phyloP scores from a whole-genome alignment of 2,888 invertebrate genomes.

The Trichopria drosophilae region DNA sequence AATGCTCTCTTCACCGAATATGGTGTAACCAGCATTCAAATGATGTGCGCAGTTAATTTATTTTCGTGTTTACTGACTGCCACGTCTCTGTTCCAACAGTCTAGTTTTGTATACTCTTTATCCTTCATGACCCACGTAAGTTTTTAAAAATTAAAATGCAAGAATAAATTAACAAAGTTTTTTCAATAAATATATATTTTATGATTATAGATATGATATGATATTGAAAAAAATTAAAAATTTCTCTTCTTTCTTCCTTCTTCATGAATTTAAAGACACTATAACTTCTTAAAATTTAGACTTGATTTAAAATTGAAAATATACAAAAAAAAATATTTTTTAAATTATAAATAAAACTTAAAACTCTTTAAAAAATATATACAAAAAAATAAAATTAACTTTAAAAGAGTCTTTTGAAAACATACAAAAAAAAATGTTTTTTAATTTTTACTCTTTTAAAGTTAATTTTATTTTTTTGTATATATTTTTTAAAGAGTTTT shows the following conservation, averaged over 20 bases:
- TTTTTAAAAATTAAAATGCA: conserved; percentile 7
- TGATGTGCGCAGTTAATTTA: conserved; percentile 96
- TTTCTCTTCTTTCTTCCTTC: too few species aligned
- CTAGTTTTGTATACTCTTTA: conserved; percentile 73
- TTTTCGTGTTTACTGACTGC: conserved; percentile 89
- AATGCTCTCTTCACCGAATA: conserved; percentile 82
- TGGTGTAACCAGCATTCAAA: conserved; percentile 79
- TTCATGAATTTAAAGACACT: too few species aligned
- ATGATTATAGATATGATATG: conserved; percentile 3
- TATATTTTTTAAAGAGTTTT: too few species aligned
- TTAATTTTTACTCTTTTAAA: too few species aligned
- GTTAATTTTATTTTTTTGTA: too few species aligned
- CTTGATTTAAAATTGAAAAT: neutral
- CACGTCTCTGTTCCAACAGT: conserved; percentile 83
- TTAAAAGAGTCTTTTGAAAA: too few species aligned
- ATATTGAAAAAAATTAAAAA: neutral
- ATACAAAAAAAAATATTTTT: conserved; percentile 13
- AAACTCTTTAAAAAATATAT: too few species aligned
- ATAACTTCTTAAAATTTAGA: neutral
- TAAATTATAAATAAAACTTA: conserved; percentile 4
- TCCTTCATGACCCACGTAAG: conserved; percentile 71
- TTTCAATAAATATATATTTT: conserved; percentile 8
- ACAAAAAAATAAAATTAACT: too few species aligned
- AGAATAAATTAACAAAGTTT: conserved; percentile 4
- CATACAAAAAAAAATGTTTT: conserved; percentile 2